Conservation (phyloP, 2,888 invertebrate genomes). For the Ochropacha duplaris region DNA sequence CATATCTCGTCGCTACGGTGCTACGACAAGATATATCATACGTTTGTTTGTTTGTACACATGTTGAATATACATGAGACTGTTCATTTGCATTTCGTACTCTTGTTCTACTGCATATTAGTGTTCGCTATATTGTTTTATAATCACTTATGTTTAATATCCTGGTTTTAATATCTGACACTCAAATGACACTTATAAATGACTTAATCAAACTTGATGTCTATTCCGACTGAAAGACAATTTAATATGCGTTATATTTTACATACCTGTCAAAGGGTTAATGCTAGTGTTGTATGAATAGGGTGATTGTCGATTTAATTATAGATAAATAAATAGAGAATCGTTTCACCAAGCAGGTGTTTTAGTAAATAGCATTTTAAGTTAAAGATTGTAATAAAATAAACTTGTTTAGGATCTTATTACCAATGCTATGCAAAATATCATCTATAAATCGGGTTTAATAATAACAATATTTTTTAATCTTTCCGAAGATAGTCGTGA, state of each 20-base stretch:
- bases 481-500: neutral
- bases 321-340: neutral
- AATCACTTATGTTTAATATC: neutral
- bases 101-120: constrained; percentile 49
- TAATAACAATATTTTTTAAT: neutral
- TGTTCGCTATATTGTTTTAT: constrained; percentile 32
- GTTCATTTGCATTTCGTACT: constrained; percentile 47
- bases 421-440: no score
- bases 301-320: neutral
- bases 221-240: neutral
- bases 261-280: neutral
- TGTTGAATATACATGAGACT: constrained; percentile 70
- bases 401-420: no score
- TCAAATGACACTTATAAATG: neutral
- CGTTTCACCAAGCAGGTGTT: neutral
- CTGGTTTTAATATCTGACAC: neutral
- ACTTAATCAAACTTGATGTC: neutral
- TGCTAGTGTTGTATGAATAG: neutral
- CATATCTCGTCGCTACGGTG: constrained; percentile 27
- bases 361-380: neutral
- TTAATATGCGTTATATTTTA: neutral
- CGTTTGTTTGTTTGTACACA: constrained; percentile 50
- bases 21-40: constrained; percentile 45
- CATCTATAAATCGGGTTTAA: neutral
- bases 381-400: neutral